A percentile compares a stretch with the other conserved stretches of the same genome.
Evolutionary conservation across 2,888 invertebrate species (phyloP).

Genomic region (Aquatica leii): DNA sequence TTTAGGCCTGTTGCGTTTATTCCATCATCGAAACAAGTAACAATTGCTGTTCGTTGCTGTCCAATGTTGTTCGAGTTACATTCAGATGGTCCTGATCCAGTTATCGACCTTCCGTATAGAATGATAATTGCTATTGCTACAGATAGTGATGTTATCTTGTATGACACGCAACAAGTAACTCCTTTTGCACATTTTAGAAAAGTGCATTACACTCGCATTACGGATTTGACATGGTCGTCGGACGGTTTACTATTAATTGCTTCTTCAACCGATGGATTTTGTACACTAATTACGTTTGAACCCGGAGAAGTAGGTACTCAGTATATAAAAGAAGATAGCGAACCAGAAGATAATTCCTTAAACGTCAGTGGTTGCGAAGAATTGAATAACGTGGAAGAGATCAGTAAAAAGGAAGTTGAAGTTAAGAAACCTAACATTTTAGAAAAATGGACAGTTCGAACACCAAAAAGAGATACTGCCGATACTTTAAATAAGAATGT

Average conservation of each 20-base stretch:
- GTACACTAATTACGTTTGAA: slow-evolving; percentile 82
- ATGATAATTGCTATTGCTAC: slow-evolving; percentile 93
- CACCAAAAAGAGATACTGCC: slow-evolving; percentile 15
- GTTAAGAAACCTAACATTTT: slow-evolving; percentile 53
- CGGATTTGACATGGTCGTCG: slow-evolving; percentile 86
- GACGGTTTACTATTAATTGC: slow-evolving; percentile 80
- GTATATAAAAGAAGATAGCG: slow-evolving; percentile 62
- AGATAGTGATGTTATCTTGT: slow-evolving; percentile 82
- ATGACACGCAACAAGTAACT: slow-evolving; percentile 84
- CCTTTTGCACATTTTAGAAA: slow-evolving; percentile 85
- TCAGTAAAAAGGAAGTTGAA: slow-evolving; percentile 37
- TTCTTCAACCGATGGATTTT: slow-evolving; percentile 91
- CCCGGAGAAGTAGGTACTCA: slow-evolving; percentile 74
- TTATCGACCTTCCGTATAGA: slow-evolving; percentile 75
- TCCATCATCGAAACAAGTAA: slow-evolving; percentile 81
- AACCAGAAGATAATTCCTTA: slow-evolving; percentile 49
- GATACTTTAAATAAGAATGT: neutral
- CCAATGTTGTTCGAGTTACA: slow-evolving; percentile 75
- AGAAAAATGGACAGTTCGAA: slow-evolving; percentile 54
- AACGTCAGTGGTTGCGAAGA: slow-evolving; percentile 51
- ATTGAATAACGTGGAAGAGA: slow-evolving; percentile 36
- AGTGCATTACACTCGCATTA: slow-evolving; percentile 89
- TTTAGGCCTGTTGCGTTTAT: slow-evolving; percentile 79
- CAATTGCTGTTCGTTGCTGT: slow-evolving; percentile 84
- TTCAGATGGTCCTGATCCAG: slow-evolving; percentile 63